phyloP scores from a whole-genome alignment of 1,140 invertebrate genomes.

The Rhagoletis pomonella region DNA sequence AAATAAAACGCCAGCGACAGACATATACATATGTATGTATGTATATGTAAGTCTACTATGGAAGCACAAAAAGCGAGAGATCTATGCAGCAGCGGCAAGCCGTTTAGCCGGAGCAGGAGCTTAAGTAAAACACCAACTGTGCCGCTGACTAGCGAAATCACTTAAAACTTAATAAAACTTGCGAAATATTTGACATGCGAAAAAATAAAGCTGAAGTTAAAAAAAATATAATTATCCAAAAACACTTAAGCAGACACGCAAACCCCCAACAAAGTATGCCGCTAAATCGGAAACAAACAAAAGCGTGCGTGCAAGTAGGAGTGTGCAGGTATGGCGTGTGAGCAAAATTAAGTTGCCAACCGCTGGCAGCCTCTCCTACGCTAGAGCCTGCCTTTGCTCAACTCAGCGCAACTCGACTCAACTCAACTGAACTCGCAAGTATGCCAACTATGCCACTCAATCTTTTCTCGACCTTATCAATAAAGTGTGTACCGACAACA shows the following conservation, averaged over 20 bases:
- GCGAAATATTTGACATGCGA: background rate
- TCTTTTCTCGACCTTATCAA: background rate
- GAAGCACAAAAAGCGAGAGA: too few species aligned
- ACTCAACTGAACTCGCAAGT: background rate
- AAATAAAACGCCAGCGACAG: too few species aligned
- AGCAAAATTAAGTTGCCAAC: background rate
- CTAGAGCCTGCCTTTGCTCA: background rate
- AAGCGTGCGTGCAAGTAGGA: background rate
- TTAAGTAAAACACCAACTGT: background rate
- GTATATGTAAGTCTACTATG: too few species aligned
- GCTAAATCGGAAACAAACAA: background rate
- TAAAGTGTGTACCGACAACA: background rate
- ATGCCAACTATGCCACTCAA: conserved; percentile 29
- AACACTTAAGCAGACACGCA: background rate
- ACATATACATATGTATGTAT: too few species aligned
- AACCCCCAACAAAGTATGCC: background rate
- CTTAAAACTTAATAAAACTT: conserved; percentile 29
- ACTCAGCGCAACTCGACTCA: background rate
- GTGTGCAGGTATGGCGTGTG: background rate
- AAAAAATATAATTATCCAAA: background rate
- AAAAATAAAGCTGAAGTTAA: background rate
- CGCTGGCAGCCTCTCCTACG: background rate
- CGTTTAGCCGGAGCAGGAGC: too few species aligned
- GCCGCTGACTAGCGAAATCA: conserved; percentile 25
- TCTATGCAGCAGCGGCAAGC: too few species aligned